A percentile compares a stretch with the other conserved stretches of the same genome.
phyloP scores from a whole-genome alignment of 2,888 invertebrate species.

The Protophormia terraenovae region DNA sequence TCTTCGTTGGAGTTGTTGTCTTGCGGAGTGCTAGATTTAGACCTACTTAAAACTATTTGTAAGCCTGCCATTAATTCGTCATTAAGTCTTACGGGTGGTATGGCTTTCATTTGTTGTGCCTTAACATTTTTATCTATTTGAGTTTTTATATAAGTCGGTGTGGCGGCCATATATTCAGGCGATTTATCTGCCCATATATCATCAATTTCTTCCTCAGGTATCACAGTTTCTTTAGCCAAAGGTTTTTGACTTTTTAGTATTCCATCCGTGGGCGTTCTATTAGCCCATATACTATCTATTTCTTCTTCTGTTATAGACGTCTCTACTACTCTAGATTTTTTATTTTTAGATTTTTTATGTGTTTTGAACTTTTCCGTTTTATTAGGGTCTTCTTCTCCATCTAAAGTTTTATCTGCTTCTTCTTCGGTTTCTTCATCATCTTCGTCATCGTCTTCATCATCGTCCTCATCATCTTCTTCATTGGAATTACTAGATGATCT shows the following conservation, averaged over 20 bases:
- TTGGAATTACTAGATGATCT: conserved; percentile 77
- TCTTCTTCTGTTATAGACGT: too few species aligned
- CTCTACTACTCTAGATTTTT: too few species aligned
- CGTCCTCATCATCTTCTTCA: conserved; percentile 76
- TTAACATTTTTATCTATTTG: conserved; percentile 71
- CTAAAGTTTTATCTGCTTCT: conserved; percentile 49
- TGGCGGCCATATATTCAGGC: conserved; percentile 74
- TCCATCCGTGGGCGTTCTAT: too few species aligned
- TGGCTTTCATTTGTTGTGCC: conserved; percentile 65
- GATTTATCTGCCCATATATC: conserved; percentile 75
- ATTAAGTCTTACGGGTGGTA: conserved; percentile 71
- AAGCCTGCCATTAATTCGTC: conserved; percentile 64
- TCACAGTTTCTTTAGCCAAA: conserved; percentile 17
- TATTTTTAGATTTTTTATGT: too few species aligned
- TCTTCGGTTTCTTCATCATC: conserved; percentile 70
- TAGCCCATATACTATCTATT: too few species aligned
- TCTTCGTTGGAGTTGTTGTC: conserved; percentile 15
- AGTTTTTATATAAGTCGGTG: conserved; percentile 73
- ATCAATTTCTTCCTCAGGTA: conserved; percentile 72
- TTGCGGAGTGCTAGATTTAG: conserved; percentile 38
- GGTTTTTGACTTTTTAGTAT: conserved; percentile 8
- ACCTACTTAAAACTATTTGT: conserved; percentile 68
- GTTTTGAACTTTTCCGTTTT: too few species aligned
- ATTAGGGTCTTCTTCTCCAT: conserved; percentile 52
- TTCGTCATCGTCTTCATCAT: conserved; percentile 72